phyloP scores from a whole-genome alignment of 2,797 vertebrate species.

The Sitta carolinensis region DNA sequence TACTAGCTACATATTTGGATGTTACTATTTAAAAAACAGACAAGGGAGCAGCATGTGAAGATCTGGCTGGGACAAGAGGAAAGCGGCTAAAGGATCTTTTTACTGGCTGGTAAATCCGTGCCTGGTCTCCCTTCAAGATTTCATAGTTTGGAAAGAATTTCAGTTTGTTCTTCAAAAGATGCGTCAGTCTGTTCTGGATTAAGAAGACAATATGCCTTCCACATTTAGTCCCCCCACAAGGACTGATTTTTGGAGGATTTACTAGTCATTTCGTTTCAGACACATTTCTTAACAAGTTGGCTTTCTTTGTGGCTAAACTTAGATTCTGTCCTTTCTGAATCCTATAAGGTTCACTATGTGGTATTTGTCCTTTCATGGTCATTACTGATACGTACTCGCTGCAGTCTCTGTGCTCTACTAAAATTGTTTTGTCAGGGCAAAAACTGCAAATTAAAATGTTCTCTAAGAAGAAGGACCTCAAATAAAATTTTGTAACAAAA shows the following conservation, averaged over 20 bases:
- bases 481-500: background rate
- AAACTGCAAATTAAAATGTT: background rate
- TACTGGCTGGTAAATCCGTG: background rate
- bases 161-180: constrained; percentile 36
- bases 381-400: background rate
- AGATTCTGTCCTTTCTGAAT: background rate
- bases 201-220: constrained; percentile 45
- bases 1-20: background rate
- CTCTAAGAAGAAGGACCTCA: background rate
- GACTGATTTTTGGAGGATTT: constrained; percentile 43
- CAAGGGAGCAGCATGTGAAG: background rate
- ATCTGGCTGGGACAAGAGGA: background rate
- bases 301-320: constrained; percentile 23
- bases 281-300: constrained; percentile 2
- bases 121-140: background rate
- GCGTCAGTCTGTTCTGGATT: constrained; percentile 19
- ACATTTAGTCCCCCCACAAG: background rate
- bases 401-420: background rate
- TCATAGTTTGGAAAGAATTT: constrained; percentile 19
- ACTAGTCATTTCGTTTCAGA: constrained; percentile 21
- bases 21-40: background rate
- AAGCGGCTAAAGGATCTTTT: background rate
- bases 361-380: background rate
- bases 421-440: background rate
- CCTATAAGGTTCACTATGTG: background rate